Base-by-base conservation (phyloP, 2,113 vertebrate genomes). In the Alces alces region DNA sequence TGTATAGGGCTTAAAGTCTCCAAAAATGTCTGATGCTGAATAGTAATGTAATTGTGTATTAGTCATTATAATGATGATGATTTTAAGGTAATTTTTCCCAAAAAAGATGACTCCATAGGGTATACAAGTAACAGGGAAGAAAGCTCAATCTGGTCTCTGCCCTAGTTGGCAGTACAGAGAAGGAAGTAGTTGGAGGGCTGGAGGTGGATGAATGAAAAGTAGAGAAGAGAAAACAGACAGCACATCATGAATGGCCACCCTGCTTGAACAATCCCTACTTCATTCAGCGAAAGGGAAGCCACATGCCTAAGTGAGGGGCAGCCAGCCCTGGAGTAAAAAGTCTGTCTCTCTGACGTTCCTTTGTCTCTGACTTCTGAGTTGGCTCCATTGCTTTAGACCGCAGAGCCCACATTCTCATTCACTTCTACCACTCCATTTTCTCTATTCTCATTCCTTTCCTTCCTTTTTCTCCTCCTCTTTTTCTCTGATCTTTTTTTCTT, bases 151-250 rank as follows among this genome's bases (percentile, higher is more conserved):
- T 93, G 91, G 89, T 79, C 82, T 93, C 54, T 45, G 61, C 16
- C 76, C 45, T 87, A 55, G 87, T 23, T 96, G 89, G 86, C 84
- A 64, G 45, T 28, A 21, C 36, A 60, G 54, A 50, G 76, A 50
- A 89, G 85, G 64, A 96, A 95, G 64, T 30, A 54, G 43, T 14
- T 45, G 43, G 45, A 88, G 76, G 84, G 55, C 14, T 73, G 83
- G 86, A 90, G 61, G 39, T 76, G 36, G 86, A 60, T 85, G 95
- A 95, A 95, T 55, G 45, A 76, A 83, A 96, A 55, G 43, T 84
- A 93, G 84, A 79, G 76, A 58, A 93, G 43, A 76, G 64, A 45
- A 91, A 84, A 96, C 6, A 78, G 43, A 57, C 55, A 36, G 39
- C 25, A 5, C 39, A 45, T 54, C 84, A 21, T 89, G 86, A 84